Percentiles rank a stretch among this genome's conserved stretches.
Conservation (phyloP, 2,888 invertebrate species). For the Aporophyla nigra region DNA sequence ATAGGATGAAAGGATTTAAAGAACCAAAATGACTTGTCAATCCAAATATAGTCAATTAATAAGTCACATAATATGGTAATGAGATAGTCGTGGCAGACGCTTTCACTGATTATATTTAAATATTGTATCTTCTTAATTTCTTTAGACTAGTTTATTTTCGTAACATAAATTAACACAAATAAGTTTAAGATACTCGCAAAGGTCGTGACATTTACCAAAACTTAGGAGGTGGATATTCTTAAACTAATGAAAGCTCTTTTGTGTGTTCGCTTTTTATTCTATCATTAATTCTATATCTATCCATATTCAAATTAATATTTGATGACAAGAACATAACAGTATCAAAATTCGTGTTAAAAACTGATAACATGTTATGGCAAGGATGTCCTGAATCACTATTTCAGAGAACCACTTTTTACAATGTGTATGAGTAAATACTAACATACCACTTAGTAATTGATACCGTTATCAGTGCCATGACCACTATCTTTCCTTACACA, state of each 20-base stretch:
- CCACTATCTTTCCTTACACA: conserved; percentile 67
- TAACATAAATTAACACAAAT: conserved; percentile 6
- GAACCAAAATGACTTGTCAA: too few relatives aligned
- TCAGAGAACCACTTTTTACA: conserved; percentile 43
- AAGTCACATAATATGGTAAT: conserved; percentile 43
- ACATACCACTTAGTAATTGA: conserved; percentile 25
- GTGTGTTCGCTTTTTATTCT: not conserved
- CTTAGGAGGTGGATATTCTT: not conserved
- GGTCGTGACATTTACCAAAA: not conserved
- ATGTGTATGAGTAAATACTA: conserved; percentile 32
- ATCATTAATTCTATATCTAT: not conserved
- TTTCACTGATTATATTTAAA: conserved; percentile 54
- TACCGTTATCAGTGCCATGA: conserved; percentile 53
- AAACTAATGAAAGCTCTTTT: conserved; percentile 26
- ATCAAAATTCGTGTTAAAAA: conserved; percentile 16
- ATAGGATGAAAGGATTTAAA: conserved; percentile 52
- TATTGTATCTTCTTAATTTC: conserved; percentile 23
- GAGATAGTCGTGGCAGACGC: conserved; percentile 15
- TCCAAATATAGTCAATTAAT: conserved; percentile 35
- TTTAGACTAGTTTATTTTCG: conserved; percentile 10
- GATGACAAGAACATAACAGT: not conserved
- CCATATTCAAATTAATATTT: conserved; percentile 4
- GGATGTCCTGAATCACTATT: conserved; percentile 39
- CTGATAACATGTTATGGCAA: conserved; percentile 14
- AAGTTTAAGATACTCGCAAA: conserved; percentile 13